phyloP scores from a whole-genome alignment of 2,113 vertebrate genomes.

The Heteronetta atricapilla region DNA sequence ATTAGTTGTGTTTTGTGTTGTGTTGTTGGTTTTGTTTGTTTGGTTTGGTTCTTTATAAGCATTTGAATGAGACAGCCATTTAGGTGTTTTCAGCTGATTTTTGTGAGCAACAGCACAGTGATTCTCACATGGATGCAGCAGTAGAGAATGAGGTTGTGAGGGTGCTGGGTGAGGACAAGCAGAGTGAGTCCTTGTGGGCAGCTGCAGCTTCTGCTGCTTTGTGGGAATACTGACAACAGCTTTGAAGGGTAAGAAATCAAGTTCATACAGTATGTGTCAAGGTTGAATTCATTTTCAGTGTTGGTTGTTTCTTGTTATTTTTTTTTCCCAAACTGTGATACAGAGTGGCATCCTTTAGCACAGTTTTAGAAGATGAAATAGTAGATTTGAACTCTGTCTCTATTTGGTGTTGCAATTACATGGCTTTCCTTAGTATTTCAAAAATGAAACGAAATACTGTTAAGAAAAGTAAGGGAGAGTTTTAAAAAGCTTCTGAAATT shows the following conservation, averaged over 20 bases:
- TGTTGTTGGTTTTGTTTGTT: too few relatives aligned
- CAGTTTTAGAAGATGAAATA: not conserved
- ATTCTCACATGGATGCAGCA: not conserved
- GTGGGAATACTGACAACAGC: not conserved
- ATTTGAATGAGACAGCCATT: not conserved
- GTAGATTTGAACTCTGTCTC: not conserved
- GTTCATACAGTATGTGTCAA: not conserved
- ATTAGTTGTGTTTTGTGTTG: fast-evolving
- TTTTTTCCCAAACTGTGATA: fast-evolving
- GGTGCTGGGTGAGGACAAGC: not conserved
- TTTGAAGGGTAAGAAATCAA: not conserved
- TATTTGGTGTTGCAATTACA: not conserved
- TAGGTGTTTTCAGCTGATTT: not conserved
- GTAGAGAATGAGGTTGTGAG: not conserved
- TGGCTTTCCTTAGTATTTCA: not conserved
- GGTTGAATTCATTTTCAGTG: not conserved
- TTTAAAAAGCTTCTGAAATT: not conserved
- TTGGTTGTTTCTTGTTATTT: not conserved
- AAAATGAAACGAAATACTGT: not conserved
- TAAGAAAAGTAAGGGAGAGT: not conserved
- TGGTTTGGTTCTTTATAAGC: not conserved
- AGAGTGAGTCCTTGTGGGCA: fast-evolving
- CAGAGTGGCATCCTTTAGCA: not conserved
- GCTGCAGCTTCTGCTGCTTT: not conserved
- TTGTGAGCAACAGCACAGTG: not conserved